Evolutionary conservation across 2,797 vertebrate species (phyloP).

Genomic region (Cichlasoma orientale): DNA sequence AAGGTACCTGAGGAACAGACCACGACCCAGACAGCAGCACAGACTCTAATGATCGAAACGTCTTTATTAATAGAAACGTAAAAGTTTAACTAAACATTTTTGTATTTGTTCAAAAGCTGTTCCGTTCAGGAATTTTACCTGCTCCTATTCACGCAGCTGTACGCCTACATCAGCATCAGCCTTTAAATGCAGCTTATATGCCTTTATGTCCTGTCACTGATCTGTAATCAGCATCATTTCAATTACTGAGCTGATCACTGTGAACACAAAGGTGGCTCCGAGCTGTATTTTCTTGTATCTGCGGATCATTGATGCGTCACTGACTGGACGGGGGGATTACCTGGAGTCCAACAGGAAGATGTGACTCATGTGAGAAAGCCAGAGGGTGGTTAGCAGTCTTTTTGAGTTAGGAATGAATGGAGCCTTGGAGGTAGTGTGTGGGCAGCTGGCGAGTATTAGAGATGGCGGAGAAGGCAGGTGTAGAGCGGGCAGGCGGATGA

Average conservation of each 20-base stretch:
- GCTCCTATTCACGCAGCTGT: accelerated
- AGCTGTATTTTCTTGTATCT: too few species aligned
- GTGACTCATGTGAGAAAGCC: background rate
- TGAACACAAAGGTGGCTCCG: too few species aligned
- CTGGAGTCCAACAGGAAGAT: accelerated
- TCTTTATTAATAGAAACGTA: background rate
- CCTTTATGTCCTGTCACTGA: too few species aligned
- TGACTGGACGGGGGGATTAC: background rate
- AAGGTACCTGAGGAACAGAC: background rate
- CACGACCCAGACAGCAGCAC: background rate
- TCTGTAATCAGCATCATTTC: too few species aligned
- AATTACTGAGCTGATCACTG: background rate
- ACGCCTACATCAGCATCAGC: background rate
- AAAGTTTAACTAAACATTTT: background rate
- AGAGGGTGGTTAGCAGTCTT: background rate
- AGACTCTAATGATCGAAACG: background rate
- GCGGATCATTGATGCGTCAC: too few species aligned
- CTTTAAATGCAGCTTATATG: background rate
- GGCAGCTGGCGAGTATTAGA: background rate
- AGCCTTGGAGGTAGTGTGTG: background rate
- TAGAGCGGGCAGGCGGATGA: too few species aligned
- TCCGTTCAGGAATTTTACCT: background rate
- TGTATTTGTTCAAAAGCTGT: background rate
- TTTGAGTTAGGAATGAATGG: background rate
- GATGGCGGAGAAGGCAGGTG: too few species aligned